phyloP scores from a whole-genome alignment of 1,140 invertebrate genomes.

The Sycophaga agraensis region DNA sequence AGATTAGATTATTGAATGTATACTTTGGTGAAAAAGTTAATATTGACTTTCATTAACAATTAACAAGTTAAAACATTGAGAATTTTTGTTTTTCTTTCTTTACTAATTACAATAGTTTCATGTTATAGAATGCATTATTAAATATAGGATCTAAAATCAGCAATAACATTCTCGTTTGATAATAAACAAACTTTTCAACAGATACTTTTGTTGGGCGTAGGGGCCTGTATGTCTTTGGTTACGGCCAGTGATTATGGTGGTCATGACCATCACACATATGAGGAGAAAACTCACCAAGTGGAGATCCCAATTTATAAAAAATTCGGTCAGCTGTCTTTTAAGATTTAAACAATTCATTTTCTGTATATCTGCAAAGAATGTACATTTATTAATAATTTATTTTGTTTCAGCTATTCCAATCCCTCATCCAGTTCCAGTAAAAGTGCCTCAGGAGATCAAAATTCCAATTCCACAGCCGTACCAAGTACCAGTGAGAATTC shows the following conservation, averaged over 20 bases:
- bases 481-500: slow-evolving; percentile 70
- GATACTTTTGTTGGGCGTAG: slow-evolving; percentile 38
- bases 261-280: slow-evolving; percentile 44
- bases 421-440: slow-evolving; percentile 72
- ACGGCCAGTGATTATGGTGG: slow-evolving; percentile 36
- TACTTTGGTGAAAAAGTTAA: no score
- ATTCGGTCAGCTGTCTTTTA: slow-evolving; percentile 52
- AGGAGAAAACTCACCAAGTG: slow-evolving; percentile 62
- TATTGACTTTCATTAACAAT: no score
- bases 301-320: slow-evolving; percentile 74
- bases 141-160: no score
- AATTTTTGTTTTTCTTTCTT: no score
- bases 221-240: slow-evolving; percentile 27
- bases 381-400: neutral
- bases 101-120: no score
- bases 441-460: slow-evolving; percentile 72
- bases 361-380: neutral
- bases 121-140: no score
- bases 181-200: slow-evolving; percentile 35
- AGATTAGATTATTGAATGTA: no score
- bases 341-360: neutral
- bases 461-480: slow-evolving; percentile 76
- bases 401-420: slow-evolving; percentile 66
- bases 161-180: no score
- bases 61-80: no score